A percentile compares a stretch with the other conserved stretches of the same genome.
phyloP scores from a whole-genome alignment of 2,797 vertebrate genomes.

The Cynopterus sphinx region DNA sequence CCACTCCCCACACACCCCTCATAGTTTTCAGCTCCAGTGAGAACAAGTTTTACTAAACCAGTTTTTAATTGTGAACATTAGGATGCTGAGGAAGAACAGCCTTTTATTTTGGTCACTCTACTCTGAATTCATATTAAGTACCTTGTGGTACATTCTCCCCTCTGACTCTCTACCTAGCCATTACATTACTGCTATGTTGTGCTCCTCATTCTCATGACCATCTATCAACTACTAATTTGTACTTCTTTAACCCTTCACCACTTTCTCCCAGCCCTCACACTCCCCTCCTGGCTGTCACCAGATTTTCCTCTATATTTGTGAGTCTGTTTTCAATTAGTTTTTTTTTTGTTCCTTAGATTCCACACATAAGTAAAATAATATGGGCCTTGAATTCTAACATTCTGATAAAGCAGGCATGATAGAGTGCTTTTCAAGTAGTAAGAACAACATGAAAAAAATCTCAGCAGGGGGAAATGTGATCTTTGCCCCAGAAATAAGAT shows the following conservation, averaged over 20 bases:
- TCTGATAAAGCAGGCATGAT: neutral
- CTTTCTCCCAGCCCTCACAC: too few relatives aligned
- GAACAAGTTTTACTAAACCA: neutral
- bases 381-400: neutral
- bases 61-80: neutral
- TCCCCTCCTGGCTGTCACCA: too few relatives aligned
- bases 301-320: too few relatives aligned
- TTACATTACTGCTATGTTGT: too few relatives aligned
- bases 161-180: too few relatives aligned
- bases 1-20: rapidly evolving
- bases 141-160: neutral
- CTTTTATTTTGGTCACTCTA: neutral
- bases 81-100: neutral
- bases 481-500: neutral
- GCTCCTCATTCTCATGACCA: too few relatives aligned
- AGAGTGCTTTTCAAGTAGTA: neutral
- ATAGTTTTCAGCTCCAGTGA: neutral
- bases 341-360: too few relatives aligned
- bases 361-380: too few relatives aligned
- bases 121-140: neutral
- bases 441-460: neutral
- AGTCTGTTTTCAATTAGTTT: too few relatives aligned
- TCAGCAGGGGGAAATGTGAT: neutral
- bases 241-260: too few relatives aligned
- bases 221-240: too few relatives aligned